A percentile compares a stretch with the other conserved stretches of the same genome.
Evolutionary conservation across 2,888 invertebrate species (phyloP).

Genomic region (Hydraecia micacea): DNA sequence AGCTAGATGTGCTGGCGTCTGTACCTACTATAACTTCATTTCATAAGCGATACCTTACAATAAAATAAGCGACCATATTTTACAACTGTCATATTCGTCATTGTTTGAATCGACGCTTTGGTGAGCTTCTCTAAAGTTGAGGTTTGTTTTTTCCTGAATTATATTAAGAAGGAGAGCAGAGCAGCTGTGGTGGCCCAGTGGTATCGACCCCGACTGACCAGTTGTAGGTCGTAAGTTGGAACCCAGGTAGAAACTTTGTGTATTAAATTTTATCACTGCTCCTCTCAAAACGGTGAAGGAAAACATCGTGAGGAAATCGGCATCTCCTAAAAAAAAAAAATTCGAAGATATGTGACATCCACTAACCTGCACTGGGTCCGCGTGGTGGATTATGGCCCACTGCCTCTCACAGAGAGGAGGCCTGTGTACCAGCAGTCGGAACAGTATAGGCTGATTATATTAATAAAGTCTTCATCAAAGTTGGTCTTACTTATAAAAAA

Average conservation of each 20-base stretch:
- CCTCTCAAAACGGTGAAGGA: no score
- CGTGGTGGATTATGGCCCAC: neutral
- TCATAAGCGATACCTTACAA: neutral
- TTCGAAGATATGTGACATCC: neutral
- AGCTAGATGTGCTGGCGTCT: no score
- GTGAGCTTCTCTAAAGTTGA: neutral
- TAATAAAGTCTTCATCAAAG: neutral
- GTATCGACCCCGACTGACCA: no score
- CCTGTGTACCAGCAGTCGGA: neutral
- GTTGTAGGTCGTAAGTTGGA: no score
- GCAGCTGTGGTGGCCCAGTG: no score
- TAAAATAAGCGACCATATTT: neutral
- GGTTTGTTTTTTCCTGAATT: neutral
- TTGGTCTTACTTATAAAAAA: neutral
- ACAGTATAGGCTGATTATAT: neutral
- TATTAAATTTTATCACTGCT: no score
- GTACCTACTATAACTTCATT: neutral
- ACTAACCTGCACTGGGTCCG: neutral
- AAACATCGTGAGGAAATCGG: neutral
- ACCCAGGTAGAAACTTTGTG: no score
- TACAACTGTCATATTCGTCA: neutral
- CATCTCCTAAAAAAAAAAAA: neutral
- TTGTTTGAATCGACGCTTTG: neutral
- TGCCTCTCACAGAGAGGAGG: neutral
- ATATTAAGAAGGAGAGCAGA: neutral